Conservation (phyloP, 1,140 invertebrate genomes). For the Elymnias hypermnestra region DNA sequence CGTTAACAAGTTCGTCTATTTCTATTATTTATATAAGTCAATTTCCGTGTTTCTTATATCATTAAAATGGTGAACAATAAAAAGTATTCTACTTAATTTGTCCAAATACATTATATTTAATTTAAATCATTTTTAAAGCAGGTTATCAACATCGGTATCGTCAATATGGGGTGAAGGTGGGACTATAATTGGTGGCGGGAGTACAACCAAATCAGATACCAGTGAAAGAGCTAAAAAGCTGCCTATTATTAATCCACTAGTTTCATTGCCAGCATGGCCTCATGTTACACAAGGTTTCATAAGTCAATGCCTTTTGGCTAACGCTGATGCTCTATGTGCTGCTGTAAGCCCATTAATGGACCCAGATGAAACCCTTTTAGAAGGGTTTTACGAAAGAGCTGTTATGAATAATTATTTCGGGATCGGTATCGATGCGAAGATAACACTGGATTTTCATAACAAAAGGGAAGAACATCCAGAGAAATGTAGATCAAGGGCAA, state of each 20-base stretch:
- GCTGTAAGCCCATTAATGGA: slow-evolving; percentile 95
- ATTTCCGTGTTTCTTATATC: no score
- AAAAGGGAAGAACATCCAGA: slow-evolving; percentile 98
- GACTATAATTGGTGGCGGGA: slow-evolving; percentile 22
- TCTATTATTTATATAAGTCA: no score
- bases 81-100: no score
- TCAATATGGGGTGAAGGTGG: slow-evolving; percentile 72
- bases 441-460: slow-evolving; percentile 97
- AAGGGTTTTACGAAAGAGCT: slow-evolving; percentile 94
- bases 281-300: slow-evolving; percentile 77
- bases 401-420: slow-evolving; percentile 99
- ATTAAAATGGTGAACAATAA: no score
- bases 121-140: slow-evolving; percentile 29
- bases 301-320: slow-evolving; percentile 88
- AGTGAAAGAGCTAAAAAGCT: slow-evolving; percentile 81
- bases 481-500: slow-evolving; percentile 94
- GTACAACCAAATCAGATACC: slow-evolving; percentile 44
- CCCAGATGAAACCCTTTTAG: slow-evolving; percentile 91
- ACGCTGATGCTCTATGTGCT: slow-evolving; percentile 97
- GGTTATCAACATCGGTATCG: slow-evolving; percentile 71
- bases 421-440: slow-evolving; percentile 99
- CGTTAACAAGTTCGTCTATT: no score
- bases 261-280: slow-evolving; percentile 91
- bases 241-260: slow-evolving; percentile 93
- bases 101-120: no score